These are phyloP conservation scores for Brachyhypopomus occidentalis DNA, from an alignment of 2,113 vertebrate genomes.

Conservation along the genomic window DNA sequence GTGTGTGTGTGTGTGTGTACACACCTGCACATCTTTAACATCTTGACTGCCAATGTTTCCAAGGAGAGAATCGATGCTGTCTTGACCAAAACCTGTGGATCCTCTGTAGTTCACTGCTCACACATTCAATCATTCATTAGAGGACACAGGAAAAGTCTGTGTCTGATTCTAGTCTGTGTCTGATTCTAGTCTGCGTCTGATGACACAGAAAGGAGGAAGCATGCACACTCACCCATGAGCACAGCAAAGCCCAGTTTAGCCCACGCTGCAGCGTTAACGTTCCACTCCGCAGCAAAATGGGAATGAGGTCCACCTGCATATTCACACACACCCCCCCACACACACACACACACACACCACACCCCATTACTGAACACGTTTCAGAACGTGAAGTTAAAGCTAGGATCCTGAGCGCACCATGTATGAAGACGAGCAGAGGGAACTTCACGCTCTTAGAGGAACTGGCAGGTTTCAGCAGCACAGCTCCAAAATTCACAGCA, in stretches of 20 bases:
- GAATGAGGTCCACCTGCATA: slow-evolving; percentile 81
- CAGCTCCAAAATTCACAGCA: slow-evolving; percentile 72
- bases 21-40: slow-evolving; percentile 83
- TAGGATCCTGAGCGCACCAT: slow-evolving; percentile 66
- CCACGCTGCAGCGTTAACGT: slow-evolving; percentile 69
- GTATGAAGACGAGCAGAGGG: slow-evolving; percentile 79
- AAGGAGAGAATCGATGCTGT: slow-evolving; percentile 78
- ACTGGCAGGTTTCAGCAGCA: slow-evolving; percentile 70
- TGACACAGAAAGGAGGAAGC: background rate
- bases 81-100: slow-evolving; percentile 84
- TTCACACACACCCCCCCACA: slow-evolving; percentile 12
- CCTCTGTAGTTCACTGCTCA: slow-evolving; percentile 83
- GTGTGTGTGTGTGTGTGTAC: background rate
- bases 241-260: slow-evolving; percentile 77
- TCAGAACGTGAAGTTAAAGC: too few species aligned
- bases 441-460: slow-evolving; percentile 30
- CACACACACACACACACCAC: background rate
- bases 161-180: background rate
- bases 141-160: background rate
- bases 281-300: slow-evolving; percentile 80
- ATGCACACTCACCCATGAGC: slow-evolving; percentile 74
- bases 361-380: background rate
- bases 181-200: background rate
- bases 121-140: background rate
- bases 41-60: slow-evolving; percentile 81